phyloP scores from a whole-genome alignment of 2,113 vertebrate species.

The Polypterus bichir region DNA sequence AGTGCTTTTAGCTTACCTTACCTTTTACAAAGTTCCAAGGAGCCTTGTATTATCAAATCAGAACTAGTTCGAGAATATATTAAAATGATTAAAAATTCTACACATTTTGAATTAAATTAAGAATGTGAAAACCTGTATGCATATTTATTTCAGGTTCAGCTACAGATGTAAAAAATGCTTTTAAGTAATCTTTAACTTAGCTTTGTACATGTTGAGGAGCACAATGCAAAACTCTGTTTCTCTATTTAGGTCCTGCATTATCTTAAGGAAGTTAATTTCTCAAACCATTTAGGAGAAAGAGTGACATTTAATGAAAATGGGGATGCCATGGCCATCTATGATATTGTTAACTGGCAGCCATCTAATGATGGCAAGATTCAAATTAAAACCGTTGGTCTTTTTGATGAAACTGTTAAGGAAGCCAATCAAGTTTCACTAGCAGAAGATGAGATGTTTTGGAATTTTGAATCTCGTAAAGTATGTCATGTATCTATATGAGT shows the following conservation, averaged over 20 bases:
- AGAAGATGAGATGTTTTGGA: slow-evolving; percentile 40
- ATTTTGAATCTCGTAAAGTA: slow-evolving; percentile 28
- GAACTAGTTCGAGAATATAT: too few relatives aligned
- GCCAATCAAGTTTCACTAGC: slow-evolving; percentile 32
- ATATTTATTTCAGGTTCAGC: background rate
- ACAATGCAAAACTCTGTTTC: background rate
- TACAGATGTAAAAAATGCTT: background rate
- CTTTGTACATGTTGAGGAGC: background rate
- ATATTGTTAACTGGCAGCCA: slow-evolving; percentile 41
- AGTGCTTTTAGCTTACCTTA: background rate
- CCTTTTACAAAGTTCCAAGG: background rate
- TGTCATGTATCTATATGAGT: background rate
- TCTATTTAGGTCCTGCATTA: slow-evolving; percentile 29
- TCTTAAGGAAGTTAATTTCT: slow-evolving; percentile 31
- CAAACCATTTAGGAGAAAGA: slow-evolving; percentile 27
- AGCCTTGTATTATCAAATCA: too few relatives aligned
- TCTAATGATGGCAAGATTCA: slow-evolving; percentile 14
- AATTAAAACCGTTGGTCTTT: slow-evolving; percentile 33
- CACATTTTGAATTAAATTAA: background rate
- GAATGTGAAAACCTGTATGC: background rate
- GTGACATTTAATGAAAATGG: slow-evolving; percentile 35
- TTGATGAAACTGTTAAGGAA: slow-evolving; percentile 26
- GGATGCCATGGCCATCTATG: slow-evolving; percentile 32
- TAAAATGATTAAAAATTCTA: background rate
- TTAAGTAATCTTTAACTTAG: background rate